A percentile compares a stretch with the other conserved stretches of the same genome.
Evolutionary conservation across 2,888 invertebrate genomes (phyloP).

Genomic region (Catocala nupta): DNA sequence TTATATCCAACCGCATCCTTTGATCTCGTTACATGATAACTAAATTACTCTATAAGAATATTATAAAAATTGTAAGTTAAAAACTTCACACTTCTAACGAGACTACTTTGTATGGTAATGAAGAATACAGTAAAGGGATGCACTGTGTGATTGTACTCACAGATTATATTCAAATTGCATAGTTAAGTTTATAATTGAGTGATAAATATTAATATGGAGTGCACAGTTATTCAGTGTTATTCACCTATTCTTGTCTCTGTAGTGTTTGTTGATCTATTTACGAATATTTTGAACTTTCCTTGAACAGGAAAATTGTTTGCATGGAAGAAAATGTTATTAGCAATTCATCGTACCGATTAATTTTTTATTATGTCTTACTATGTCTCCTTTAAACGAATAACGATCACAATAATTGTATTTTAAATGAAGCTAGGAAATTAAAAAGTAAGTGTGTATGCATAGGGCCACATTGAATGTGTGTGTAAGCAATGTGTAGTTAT

Average conservation of each 20-base stretch:
- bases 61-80: slow-evolving; percentile 49
- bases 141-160: slow-evolving; percentile 27
- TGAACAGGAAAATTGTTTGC: too few species aligned
- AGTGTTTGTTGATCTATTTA: slow-evolving; percentile 10
- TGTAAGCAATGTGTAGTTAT: too few species aligned
- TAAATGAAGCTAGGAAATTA: too few species aligned
- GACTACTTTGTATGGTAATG: slow-evolving; percentile 49
- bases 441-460: too few species aligned
- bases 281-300: too few species aligned
- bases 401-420: too few species aligned
- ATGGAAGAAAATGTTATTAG: not conserved
- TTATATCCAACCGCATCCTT: slow-evolving; percentile 72
- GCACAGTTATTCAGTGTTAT: slow-evolving; percentile 25
- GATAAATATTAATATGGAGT: slow-evolving; percentile 31
- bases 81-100: slow-evolving; percentile 55
- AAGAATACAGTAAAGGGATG: slow-evolving; percentile 17
- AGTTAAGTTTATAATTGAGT: slow-evolving; percentile 37
- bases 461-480: too few species aligned
- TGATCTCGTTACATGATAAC: slow-evolving; percentile 58
- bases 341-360: too few species aligned
- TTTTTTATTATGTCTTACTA: too few species aligned
- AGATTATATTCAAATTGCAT: slow-evolving; percentile 41
- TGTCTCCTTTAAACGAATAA: too few species aligned
- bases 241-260: slow-evolving; percentile 24
- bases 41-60: slow-evolving; percentile 52